These are phyloP conservation scores for Pemphredon lugubris DNA, from an alignment of 2,888 invertebrate species.

Conservation along the genomic window DNA sequence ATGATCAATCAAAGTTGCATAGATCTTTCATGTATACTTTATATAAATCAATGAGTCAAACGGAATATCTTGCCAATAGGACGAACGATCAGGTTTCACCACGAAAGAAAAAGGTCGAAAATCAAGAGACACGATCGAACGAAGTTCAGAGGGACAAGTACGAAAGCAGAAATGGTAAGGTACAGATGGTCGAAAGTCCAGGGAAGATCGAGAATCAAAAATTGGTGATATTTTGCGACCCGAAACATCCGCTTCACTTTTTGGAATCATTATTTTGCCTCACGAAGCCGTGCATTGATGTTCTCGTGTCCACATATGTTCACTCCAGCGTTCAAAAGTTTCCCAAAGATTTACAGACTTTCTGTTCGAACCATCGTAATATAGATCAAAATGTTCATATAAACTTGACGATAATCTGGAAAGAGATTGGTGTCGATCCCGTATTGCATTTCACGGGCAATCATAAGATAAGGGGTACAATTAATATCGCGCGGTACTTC, in stretches of 20 bases:
- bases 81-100: conserved; percentile 3
- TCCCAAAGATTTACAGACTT: conserved; percentile 54
- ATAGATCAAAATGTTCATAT: conserved; percentile 48
- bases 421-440: conserved; percentile 70
- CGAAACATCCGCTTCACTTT: conserved; percentile 74
- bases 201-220: conserved; percentile 42
- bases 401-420: conserved; percentile 74
- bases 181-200: background rate
- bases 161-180: background rate
- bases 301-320: conserved; percentile 64
- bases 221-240: conserved; percentile 76
- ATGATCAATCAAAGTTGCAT: background rate
- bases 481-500: conserved; percentile 77
- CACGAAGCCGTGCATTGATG: conserved; percentile 59
- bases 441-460: conserved; percentile 61
- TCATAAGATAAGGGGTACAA: conserved; percentile 72
- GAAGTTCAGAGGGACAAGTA: background rate
- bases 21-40: too few relatives aligned
- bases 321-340: conserved; percentile 72
- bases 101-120: conserved; percentile 7
- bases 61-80: conserved; percentile 20
- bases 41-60: conserved; percentile 11
- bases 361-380: conserved; percentile 61
- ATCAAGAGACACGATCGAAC: conserved; percentile 10
- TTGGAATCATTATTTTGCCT: conserved; percentile 70